These are phyloP conservation scores for Drosophila bifasciata DNA, from an alignment of 1,140 invertebrate genomes.

Conservation along the genomic window DNA sequence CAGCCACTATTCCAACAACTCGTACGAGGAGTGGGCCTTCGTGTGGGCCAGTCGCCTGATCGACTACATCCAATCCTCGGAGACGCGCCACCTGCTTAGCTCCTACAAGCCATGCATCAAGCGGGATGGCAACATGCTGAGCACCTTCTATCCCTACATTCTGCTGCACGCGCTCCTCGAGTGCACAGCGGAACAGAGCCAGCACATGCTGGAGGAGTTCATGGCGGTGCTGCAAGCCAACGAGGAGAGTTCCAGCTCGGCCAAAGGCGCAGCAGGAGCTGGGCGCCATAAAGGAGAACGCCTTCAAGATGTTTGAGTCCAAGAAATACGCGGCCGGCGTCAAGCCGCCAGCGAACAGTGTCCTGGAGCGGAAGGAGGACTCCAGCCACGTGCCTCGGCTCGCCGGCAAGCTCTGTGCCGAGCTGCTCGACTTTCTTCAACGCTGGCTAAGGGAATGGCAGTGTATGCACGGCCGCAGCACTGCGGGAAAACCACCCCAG, in stretches of 20 bases:
- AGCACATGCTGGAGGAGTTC: conserved; percentile 86
- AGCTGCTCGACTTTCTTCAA: conserved; percentile 89
- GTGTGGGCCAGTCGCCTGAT: conserved; percentile 88
- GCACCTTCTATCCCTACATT: conserved; percentile 90
- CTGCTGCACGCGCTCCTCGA: conserved; percentile 87
- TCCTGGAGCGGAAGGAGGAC: conserved; percentile 39
- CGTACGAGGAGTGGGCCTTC: conserved; percentile 90
- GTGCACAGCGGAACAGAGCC: conserved; percentile 63
- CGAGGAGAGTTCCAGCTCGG: conserved; percentile 21
- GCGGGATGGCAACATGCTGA: conserved; percentile 88
- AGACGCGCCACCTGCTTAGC: conserved; percentile 86
- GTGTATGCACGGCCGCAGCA: conserved; percentile 64
- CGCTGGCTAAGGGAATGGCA: conserved; percentile 89
- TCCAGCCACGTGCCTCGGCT: conserved; percentile 40
- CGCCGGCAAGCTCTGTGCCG: conserved; percentile 88
- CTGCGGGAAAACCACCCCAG: conserved; percentile 50
- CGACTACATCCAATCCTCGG: conserved; percentile 85
- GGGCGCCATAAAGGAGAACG: conserved; percentile 15
- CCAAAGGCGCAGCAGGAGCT: conserved; percentile 19
- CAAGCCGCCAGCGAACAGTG: neutral
- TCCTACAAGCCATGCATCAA: conserved; percentile 89
- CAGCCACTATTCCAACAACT: conserved; percentile 85
- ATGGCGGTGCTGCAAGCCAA: conserved; percentile 63
- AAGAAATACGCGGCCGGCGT: conserved; percentile 48
- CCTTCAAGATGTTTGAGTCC: conserved; percentile 58